Conservation (phyloP, 2,113 vertebrate genomes). For the Plecturocebus donacophilus region DNA sequence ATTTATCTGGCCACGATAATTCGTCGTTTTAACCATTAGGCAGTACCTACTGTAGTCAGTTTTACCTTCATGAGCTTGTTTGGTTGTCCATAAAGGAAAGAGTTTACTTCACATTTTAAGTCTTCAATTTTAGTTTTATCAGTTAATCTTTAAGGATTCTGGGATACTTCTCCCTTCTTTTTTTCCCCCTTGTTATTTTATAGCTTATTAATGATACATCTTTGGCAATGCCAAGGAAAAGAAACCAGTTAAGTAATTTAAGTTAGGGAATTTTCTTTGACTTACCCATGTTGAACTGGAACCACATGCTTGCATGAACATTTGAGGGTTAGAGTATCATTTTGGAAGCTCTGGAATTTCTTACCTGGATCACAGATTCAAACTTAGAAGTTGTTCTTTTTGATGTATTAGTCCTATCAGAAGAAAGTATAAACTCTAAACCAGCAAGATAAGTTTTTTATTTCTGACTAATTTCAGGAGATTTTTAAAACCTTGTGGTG, state of each 20-base stretch:
- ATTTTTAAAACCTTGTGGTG: neutral
- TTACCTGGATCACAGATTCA: neutral
- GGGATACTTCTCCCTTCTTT: neutral
- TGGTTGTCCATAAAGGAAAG: neutral
- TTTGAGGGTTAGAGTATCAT: neutral
- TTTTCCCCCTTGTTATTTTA: neutral
- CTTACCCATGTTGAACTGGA: neutral
- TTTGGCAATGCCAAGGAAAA: neutral
- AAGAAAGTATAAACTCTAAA: slow-evolving; percentile 36
- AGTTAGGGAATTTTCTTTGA: slow-evolving; percentile 35
- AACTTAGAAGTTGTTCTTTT: slow-evolving; percentile 31
- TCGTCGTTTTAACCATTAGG: slow-evolving; percentile 29
- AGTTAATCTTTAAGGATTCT: neutral
- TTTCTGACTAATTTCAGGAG: slow-evolving; percentile 17
- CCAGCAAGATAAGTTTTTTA: neutral
- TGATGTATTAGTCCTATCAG: neutral
- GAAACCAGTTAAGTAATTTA: neutral
- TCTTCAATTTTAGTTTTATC: slow-evolving; percentile 45
- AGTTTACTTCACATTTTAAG: neutral
- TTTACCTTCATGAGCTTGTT: neutral
- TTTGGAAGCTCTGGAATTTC: slow-evolving; percentile 50
- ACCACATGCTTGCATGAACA: neutral
- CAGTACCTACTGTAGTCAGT: neutral
- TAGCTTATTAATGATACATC: neutral
- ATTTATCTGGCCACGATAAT: neutral